Percentiles rank a stretch among this genome's conserved stretches.
phyloP scores from a whole-genome alignment of 1,140 invertebrate genomes.

The Zaprionus tsacasi region DNA sequence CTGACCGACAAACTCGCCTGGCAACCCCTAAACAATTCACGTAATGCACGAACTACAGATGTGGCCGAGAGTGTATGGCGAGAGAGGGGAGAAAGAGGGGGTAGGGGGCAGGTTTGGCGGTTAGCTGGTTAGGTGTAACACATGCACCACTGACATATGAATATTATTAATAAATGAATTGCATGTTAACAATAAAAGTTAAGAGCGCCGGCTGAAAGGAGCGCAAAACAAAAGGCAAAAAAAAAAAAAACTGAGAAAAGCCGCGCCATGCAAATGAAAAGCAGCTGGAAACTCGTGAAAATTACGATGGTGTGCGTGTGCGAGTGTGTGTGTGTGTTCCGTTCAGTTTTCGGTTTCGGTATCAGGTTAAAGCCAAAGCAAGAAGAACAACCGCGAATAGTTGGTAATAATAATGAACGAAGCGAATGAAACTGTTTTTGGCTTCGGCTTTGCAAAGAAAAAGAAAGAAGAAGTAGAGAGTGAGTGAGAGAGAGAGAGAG shows the following conservation, averaged over 20 bases:
- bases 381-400: slow-evolving; percentile 65
- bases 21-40: slow-evolving; percentile 21
- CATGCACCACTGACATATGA: slow-evolving; percentile 70
- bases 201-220: slow-evolving; percentile 58
- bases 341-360: slow-evolving; percentile 73
- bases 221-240: slow-evolving; percentile 41
- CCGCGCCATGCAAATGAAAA: slow-evolving; percentile 63
- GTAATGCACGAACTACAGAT: slow-evolving; percentile 1
- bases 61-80: neutral
- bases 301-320: slow-evolving; percentile 34
- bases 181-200: slow-evolving; percentile 82
- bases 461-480: slow-evolving; percentile 21
- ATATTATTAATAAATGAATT: slow-evolving; percentile 82
- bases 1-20: slow-evolving; percentile 14
- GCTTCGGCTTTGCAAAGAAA: slow-evolving; percentile 45
- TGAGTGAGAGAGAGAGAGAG: neutral
- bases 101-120: neutral
- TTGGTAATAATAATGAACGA: slow-evolving; percentile 80
- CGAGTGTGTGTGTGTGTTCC: slow-evolving; percentile 45
- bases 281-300: slow-evolving; percentile 73
- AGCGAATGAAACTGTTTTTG: slow-evolving; percentile 65
- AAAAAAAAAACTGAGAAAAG: slow-evolving; percentile 50
- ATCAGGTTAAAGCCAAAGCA: slow-evolving; percentile 67
- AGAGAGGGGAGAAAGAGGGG: neutral
- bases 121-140: slow-evolving; percentile 17